These are phyloP conservation scores for Pyrrhosoma nymphula DNA, from an alignment of 2,888 invertebrate species.

Conservation along the genomic window DNA sequence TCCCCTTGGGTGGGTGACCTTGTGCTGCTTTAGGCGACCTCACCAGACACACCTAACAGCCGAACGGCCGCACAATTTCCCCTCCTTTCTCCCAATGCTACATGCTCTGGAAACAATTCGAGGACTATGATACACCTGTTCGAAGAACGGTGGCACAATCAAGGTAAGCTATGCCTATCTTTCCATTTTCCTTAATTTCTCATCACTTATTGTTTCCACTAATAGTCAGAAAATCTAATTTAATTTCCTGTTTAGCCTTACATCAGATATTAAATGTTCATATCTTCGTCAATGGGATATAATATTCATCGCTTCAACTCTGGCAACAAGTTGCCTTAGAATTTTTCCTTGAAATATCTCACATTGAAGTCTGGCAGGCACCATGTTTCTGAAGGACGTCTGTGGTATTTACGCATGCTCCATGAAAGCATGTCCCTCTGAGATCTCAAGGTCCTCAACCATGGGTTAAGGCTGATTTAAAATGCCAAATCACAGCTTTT, in stretches of 20 bases:
- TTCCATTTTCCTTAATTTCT: too few species aligned
- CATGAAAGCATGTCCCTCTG: not conserved
- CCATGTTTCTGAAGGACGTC: not conserved
- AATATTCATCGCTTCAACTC: too few species aligned
- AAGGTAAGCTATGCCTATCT: too few species aligned
- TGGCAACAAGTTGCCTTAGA: not conserved
- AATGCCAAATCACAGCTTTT: too few species aligned
- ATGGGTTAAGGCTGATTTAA: not conserved
- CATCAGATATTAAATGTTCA: too few species aligned
- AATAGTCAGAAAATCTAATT: too few species aligned
- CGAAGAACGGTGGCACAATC: too few species aligned
- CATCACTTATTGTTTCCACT: too few species aligned
- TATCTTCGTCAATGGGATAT: too few species aligned
- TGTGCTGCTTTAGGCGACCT: constrained; percentile 45
- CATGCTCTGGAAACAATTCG: not conserved
- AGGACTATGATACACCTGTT: too few species aligned
- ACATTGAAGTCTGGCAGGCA: not conserved
- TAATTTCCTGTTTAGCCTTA: too few species aligned
- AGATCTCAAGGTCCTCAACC: not conserved
- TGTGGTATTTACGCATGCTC: not conserved
- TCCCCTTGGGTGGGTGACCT: constrained; percentile 33
- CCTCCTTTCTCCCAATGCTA: not conserved
- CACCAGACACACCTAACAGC: not conserved
- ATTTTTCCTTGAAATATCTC: not conserved
- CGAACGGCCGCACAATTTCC: not conserved